These are phyloP conservation scores for Homarus americanus DNA, from an alignment of 1,140 invertebrate species.

Conservation along the genomic window DNA sequence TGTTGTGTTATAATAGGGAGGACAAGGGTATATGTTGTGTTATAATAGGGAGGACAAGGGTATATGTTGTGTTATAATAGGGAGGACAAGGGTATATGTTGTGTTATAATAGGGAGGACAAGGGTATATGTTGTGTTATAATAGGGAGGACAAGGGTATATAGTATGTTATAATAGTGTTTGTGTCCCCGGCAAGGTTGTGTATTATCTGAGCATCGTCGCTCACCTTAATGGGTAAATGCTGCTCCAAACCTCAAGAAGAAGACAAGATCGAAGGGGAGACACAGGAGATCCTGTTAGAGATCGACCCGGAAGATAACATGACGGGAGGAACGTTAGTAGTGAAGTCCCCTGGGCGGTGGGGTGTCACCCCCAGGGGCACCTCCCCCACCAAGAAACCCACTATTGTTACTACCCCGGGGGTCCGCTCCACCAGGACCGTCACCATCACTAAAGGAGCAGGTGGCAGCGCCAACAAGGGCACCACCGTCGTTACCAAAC, in stretches of 20 bases:
- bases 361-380: conserved; percentile 27
- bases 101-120: too few species aligned
- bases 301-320: conserved; percentile 43
- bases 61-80: too few species aligned
- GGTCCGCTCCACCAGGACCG: background rate
- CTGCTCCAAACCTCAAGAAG: conserved; percentile 49
- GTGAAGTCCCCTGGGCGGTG: conserved; percentile 43
- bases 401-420: conserved; percentile 5
- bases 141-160: background rate
- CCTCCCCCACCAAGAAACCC: conserved; percentile 1
- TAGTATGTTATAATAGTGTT: background rate
- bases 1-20: too few species aligned
- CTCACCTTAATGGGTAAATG: conserved; percentile 68
- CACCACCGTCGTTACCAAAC: conserved; percentile 25
- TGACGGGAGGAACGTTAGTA: conserved; percentile 59
- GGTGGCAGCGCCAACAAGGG: background rate
- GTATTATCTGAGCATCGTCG: conserved; percentile 37
- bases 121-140: too few species aligned
- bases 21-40: too few species aligned
- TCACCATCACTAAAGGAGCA: background rate
- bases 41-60: too few species aligned
- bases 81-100: too few species aligned
- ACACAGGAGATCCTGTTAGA: conserved; percentile 41
- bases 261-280: conserved; percentile 27
- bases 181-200: background rate